Percentiles rank a stretch among this genome's conserved stretches.
Evolutionary conservation across 2,113 vertebrate species (phyloP).

Genomic region (Acanthisitta chloris): DNA sequence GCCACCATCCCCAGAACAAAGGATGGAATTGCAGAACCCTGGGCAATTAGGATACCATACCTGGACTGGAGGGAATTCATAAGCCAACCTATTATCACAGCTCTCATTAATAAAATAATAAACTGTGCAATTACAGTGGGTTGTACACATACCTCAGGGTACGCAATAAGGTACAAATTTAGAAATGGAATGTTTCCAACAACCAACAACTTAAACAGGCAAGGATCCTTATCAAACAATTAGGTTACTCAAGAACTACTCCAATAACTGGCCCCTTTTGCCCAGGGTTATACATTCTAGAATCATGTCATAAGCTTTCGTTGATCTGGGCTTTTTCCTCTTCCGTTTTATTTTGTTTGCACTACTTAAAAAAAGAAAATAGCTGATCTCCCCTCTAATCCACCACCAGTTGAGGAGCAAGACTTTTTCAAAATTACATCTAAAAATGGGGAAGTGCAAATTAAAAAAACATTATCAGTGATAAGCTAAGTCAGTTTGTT

Average conservation of each 20-base stretch:
- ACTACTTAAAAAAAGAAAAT: neutral
- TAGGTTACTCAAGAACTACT: slow-evolving; percentile 45
- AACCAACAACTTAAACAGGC: slow-evolving; percentile 47
- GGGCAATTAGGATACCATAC: neutral
- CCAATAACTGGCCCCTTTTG: slow-evolving; percentile 45
- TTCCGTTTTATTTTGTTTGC: neutral
- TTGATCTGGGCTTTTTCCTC: neutral
- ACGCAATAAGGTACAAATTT: slow-evolving; percentile 44
- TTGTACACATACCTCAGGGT: slow-evolving; percentile 51
- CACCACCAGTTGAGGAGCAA: neutral
- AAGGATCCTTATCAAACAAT: slow-evolving; percentile 64
- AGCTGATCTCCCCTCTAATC: neutral
- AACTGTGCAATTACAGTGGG: slow-evolving; percentile 43
- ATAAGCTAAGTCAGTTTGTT: neutral
- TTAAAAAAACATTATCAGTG: neutral
- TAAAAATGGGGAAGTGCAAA: neutral
- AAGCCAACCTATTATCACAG: slow-evolving; percentile 47
- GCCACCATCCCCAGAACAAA: neutral
- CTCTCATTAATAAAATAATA: slow-evolving; percentile 56
- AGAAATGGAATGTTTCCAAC: slow-evolving; percentile 54
- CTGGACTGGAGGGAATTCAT: neutral
- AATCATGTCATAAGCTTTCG: neutral
- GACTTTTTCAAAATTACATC: neutral
- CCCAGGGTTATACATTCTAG: slow-evolving; percentile 54
- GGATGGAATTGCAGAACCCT: rapidly evolving